These are phyloP conservation scores for Phenacoccus solenopsis DNA, from an alignment of 1,140 invertebrate genomes.

Conservation along the genomic window DNA sequence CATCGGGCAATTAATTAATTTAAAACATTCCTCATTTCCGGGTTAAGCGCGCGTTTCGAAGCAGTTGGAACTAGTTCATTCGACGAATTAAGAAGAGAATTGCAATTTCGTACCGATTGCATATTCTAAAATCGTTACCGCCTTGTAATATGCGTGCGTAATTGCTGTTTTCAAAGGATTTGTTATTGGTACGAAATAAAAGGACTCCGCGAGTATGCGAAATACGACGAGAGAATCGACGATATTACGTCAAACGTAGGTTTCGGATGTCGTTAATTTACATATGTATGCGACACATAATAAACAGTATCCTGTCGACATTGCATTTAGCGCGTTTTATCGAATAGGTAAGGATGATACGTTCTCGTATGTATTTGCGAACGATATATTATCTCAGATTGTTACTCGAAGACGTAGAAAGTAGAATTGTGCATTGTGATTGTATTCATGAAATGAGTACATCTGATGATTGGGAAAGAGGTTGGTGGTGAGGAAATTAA, in stretches of 20 bases:
- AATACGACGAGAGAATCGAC: background rate
- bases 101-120: too few species aligned
- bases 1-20: background rate
- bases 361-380: background rate
- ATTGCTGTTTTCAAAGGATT: too few species aligned
- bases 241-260: background rate
- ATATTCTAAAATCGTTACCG: too few species aligned
- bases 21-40: background rate
- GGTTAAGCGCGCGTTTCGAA: background rate
- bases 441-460: too few species aligned
- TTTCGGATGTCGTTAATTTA: background rate
- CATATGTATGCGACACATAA: background rate
- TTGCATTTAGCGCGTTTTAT: background rate
- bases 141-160: too few species aligned
- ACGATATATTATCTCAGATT: too few species aligned
- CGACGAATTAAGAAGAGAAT: background rate
- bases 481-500: too few species aligned
- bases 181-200: too few species aligned
- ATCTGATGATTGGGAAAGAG: too few species aligned
- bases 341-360: background rate
- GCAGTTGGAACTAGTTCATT: background rate
- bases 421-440: too few species aligned
- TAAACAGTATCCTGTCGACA: background rate
- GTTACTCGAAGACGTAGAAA: too few species aligned
- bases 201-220: too few species aligned